Base-by-base conservation (phyloP, 2,113 vertebrate species). In the Cromileptes altivelis region DNA sequence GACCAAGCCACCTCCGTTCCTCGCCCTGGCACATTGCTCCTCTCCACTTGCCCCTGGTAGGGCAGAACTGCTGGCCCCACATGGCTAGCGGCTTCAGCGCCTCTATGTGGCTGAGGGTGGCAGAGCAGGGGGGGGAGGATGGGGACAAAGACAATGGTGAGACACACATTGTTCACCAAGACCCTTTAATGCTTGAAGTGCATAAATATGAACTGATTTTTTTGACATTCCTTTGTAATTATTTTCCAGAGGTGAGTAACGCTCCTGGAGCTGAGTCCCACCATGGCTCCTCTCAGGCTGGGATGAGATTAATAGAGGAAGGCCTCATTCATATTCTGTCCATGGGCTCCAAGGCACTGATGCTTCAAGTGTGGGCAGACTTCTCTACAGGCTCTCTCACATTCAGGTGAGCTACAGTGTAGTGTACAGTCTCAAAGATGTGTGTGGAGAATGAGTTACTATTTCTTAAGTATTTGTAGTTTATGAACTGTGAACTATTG, bases 31-130 rank as follows among this genome's bases (percentile, higher is more conserved):
- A 97, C 0, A 62, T 96, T 0, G 96, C 98, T 52, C 98, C 98
- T 2, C 64, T 99, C 55, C 98, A 99, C 88, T 87, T 99, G 84
- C 97, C 97, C 7, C 88, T 99, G 73, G 96, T 98, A 58, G 98
- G 98, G 5, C 98, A 99, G 83, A 99, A 98, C 93, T 99, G 97
- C 90, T 99, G 98, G 98, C 98, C 98, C 0, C 98, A 99, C 83
- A 97, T 99, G 96, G 96, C 98, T 0, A 97, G 97, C 52, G 98
- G 98, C 52, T 99, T 99, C 92, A 99, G 98, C 72, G 90, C 97
- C 13, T 98, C 98, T 0, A 87, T 99, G 78, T 99, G 98, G 98
- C 90, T 99, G 75, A 95, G 86, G 57, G 82, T 96, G 70, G 50
- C 83, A 70, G 96, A 86, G 78, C 73, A 65, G 53, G 86, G 92